Percentiles rank a stretch among this genome's conserved stretches.
Conservation (phyloP, 2,888 invertebrate genomes). For the Pandemis heparana region DNA sequence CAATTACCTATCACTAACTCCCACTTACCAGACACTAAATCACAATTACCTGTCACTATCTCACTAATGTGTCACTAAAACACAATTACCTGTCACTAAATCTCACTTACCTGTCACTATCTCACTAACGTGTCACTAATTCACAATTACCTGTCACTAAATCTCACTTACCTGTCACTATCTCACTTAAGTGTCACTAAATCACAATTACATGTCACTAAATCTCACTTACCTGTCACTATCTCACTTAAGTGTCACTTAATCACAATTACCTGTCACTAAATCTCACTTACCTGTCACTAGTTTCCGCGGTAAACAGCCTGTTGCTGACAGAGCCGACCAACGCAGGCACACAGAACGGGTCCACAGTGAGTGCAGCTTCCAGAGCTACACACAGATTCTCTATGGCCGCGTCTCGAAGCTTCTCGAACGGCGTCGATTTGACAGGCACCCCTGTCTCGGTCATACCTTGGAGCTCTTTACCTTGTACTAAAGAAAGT, state of each 20-base stretch:
- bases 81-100: neutral
- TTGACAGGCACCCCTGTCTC: constrained; percentile 81
- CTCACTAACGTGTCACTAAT: too few relatives aligned
- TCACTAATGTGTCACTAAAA: neutral
- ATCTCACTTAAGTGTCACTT: constrained; percentile 89
- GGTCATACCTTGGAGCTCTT: constrained; percentile 86
- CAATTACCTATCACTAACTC: too few relatives aligned
- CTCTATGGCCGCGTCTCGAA: constrained; percentile 97
- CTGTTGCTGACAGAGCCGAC: constrained; percentile 98
- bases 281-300: constrained; percentile 87
- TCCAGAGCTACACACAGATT: constrained; percentile 97
- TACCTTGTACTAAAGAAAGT: constrained; percentile 85
- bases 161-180: constrained; percentile 88
- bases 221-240: neutral
- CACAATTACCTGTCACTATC: constrained; percentile 88
- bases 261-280: neutral
- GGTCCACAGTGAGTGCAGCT: constrained; percentile 95
- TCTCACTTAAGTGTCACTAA: neutral
- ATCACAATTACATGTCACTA: neutral
- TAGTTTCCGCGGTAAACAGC: constrained; percentile 96
- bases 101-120: neutral
- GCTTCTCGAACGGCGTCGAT: constrained; percentile 93
- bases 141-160: neutral
- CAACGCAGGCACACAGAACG: constrained; percentile 97
- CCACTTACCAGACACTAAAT: neutral